A percentile compares a stretch with the other conserved stretches of the same genome.
Evolutionary conservation across 2,797 vertebrate genomes (phyloP).

Genomic region (Melanotaenia boesemani): DNA sequence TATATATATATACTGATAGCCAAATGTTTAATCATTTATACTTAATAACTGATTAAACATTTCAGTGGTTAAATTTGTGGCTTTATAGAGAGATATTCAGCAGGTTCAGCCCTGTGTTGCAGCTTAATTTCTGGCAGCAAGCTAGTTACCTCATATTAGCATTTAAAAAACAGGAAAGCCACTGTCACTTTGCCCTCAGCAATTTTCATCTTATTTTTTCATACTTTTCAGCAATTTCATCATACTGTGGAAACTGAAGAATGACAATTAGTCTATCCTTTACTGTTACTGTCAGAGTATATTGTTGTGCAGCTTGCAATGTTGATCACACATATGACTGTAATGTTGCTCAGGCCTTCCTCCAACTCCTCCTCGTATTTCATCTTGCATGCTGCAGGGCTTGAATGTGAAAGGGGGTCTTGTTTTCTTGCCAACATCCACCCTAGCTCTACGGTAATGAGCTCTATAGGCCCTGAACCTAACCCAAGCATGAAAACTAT

Average conservation of each 20-base stretch:
- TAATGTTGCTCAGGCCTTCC: conserved; percentile 44
- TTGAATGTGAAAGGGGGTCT: conserved; percentile 54
- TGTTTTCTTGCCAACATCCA: conserved; percentile 68
- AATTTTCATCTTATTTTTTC: background rate
- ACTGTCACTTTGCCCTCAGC: too few species aligned
- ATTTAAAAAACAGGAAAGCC: background rate
- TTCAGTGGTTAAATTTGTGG: too few species aligned
- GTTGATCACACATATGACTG: conserved; percentile 46
- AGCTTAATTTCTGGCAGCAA: background rate
- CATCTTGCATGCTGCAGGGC: conserved; percentile 62
- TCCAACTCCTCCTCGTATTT: conserved; percentile 65
- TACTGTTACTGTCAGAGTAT: conserved; percentile 3
- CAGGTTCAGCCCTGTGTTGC: background rate
- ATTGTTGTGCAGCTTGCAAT: conserved; percentile 15
- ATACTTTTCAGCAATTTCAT: background rate
- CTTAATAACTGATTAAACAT: too few species aligned
- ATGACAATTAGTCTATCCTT: background rate
- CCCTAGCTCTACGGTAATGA: conserved; percentile 66
- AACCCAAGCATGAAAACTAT: conserved; percentile 52
- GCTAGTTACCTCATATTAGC: background rate
- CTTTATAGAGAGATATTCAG: background rate
- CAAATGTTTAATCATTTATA: too few species aligned
- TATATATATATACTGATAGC: too few species aligned
- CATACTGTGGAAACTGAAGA: background rate
- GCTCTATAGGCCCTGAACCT: conserved; percentile 59